phyloP scores from a whole-genome alignment of 1,140 invertebrate genomes.

The Pseudomyrmex gracilis region DNA sequence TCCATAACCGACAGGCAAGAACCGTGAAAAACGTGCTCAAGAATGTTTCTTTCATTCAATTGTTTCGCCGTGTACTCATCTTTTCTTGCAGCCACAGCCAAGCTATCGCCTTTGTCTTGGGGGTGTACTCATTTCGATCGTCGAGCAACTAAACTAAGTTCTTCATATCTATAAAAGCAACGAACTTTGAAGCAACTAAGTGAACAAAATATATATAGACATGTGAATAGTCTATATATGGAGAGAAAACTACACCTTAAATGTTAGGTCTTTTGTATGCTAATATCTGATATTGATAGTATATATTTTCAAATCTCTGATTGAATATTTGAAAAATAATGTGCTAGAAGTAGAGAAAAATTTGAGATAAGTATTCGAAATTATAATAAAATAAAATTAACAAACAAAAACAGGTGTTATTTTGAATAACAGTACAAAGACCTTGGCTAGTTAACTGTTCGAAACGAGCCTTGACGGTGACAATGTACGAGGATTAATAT shows the following conservation, averaged over 20 bases:
- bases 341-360: no score
- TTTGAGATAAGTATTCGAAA: no score
- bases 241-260: background rate
- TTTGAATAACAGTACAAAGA: conserved; percentile 50
- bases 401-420: background rate
- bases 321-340: no score
- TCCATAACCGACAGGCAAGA: conserved; percentile 23
- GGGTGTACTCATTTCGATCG: conserved; percentile 70
- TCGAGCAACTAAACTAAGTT: conserved; percentile 73
- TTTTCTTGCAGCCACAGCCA: conserved; percentile 56
- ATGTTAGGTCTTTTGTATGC: background rate
- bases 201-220: conserved; percentile 29
- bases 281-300: no score
- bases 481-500: conserved; percentile 75
- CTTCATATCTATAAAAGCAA: conserved; percentile 66
- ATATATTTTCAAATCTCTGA: no score
- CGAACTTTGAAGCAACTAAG: conserved; percentile 14
- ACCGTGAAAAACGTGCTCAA: conserved; percentile 59
- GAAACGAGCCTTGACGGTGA: conserved; percentile 54
- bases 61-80: conserved; percentile 65
- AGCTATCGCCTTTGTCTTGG: conserved; percentile 67
- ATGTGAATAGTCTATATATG: background rate
- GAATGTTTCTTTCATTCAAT: conserved; percentile 68
- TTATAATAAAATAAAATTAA: no score
- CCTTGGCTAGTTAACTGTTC: conserved; percentile 64